Conservation (phyloP, 2,888 invertebrate species). For the Choreutis nemorana region DNA sequence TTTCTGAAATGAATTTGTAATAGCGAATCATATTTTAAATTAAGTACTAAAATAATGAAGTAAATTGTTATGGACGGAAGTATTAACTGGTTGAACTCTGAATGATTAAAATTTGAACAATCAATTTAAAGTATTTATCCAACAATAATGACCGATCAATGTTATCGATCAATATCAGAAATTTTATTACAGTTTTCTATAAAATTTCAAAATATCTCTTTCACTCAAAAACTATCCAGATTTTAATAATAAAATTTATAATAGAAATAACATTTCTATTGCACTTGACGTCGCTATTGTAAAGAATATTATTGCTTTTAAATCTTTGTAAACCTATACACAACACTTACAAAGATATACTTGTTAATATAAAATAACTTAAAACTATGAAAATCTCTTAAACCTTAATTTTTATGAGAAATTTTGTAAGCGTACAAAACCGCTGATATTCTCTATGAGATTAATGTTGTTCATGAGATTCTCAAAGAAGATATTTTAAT, state of each 20-base stretch:
- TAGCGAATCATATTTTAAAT: slow-evolving; percentile 18
- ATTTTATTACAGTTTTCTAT: slow-evolving; percentile 4
- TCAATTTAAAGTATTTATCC: slow-evolving; percentile 3
- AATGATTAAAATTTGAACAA: slow-evolving; percentile 6
- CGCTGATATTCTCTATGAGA: slow-evolving; percentile 5
- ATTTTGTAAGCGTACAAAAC: too few species aligned
- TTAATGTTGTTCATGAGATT: slow-evolving; percentile 6
- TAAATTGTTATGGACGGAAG: slow-evolving; percentile 56
- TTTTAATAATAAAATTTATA: slow-evolving; percentile 42
- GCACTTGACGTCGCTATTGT: slow-evolving; percentile 45
- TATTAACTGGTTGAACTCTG: slow-evolving; percentile 41
- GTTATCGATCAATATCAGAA: neutral
- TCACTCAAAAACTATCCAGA: slow-evolving; percentile 21
- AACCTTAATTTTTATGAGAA: too few species aligned
- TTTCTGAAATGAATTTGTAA: too few species aligned
- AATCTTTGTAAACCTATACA: slow-evolving; percentile 34
- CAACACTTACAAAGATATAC: slow-evolving; percentile 24
- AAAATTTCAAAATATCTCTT: slow-evolving; percentile 21
- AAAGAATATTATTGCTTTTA: slow-evolving; percentile 45
- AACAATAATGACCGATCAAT: neutral
- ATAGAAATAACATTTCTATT: slow-evolving; percentile 57
- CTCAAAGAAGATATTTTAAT: slow-evolving; percentile 2
- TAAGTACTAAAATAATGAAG: slow-evolving; percentile 58
- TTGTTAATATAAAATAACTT: too few species aligned
- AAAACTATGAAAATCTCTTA: too few species aligned